Base-by-base conservation (phyloP, 2,113 vertebrate species). In the Puntigrus tetrazona region DNA sequence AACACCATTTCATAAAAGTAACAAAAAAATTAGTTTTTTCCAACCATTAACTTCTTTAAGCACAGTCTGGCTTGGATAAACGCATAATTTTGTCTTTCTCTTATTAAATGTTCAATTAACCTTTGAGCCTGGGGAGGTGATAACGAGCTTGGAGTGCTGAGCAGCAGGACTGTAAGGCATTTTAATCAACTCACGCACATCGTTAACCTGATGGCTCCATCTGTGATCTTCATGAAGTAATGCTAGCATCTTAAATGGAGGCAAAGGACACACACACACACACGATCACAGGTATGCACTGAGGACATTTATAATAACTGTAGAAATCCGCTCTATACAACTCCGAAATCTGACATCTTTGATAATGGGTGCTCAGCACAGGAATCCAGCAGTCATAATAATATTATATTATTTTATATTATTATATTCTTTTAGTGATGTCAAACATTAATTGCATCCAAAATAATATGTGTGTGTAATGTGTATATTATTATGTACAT, bases 121-220 rank as follows among this genome's bases (percentile, higher is more conserved):
- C 84, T 84, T 65, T 84, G 57, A 57, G 81, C 77, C 70, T 27
- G 25, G 18, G 29, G 86, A 74, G 36, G 59, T 84, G 83, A 81
- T 86, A 87, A 86, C 83, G 41, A 89, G 88, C 82, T 70, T 16
- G 20, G 25, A 82, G 65, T 74, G 77, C 70, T 69, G 82, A 87
- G 78, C 75, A 86, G 75, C 74, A 86, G 86, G 84, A 74, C 72
- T 77, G 81, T 87, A 86, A 85, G 76, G 50, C 85, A 80, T 76
- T 92, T 91, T 89, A 92, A 93, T 93, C 88, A 91, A 88, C 88
- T 88, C 85, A 73, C 83, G 86, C 72, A 86, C 85, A 83, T 87
- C 89, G 88, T 89, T 86, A 82, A 90, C 85, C 85, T 90, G 92
- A 91, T 90, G 90, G 90, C 86, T 88, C 93, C 92, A 92, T 95